A percentile compares a stretch with the other conserved stretches of the same genome.
Evolutionary conservation across 2,113 vertebrate species (phyloP).

Genomic region (Paradoxurus hermaphroditus): DNA sequence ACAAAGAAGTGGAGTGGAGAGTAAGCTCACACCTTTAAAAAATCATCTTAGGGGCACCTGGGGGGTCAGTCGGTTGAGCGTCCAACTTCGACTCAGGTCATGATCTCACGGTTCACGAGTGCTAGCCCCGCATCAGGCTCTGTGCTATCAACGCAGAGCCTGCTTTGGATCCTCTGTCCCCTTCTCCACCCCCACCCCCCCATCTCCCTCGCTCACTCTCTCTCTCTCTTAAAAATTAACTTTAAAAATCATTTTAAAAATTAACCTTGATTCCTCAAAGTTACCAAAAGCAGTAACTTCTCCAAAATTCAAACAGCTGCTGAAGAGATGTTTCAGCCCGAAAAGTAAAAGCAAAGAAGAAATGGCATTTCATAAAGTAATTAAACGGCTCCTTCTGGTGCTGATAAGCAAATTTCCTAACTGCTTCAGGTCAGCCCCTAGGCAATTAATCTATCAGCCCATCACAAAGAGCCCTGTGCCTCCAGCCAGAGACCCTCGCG

Average conservation of each 20-base stretch:
- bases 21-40: not conserved
- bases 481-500: not conserved
- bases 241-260: not conserved
- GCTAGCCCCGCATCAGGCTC: too few species aligned
- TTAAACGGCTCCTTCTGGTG: conserved; percentile 4
- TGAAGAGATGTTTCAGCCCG: not conserved
- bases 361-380: not conserved
- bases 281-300: conserved; percentile 46
- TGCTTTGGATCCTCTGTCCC: too few species aligned
- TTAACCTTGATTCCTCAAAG: conserved; percentile 41
- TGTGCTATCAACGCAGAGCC: too few species aligned
- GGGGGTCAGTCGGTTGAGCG: too few species aligned
- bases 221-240: too few species aligned
- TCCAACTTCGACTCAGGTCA: too few species aligned
- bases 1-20: not conserved
- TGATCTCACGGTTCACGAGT: too few species aligned
- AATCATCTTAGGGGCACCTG: too few species aligned
- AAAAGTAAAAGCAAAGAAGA: conserved; percentile 47
- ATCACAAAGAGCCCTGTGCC: not conserved
- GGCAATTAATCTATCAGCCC: not conserved
- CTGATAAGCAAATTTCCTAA: conserved; percentile 9
- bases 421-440: not conserved
- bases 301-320: conserved; percentile 40
- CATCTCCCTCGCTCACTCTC: too few species aligned
- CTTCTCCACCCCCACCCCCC: too few species aligned